Percentiles rank a stretch among this genome's conserved stretches.
Conservation (phyloP, 92 coral and sea anemone genomes). For the Phenganax stokvisi region DNA sequence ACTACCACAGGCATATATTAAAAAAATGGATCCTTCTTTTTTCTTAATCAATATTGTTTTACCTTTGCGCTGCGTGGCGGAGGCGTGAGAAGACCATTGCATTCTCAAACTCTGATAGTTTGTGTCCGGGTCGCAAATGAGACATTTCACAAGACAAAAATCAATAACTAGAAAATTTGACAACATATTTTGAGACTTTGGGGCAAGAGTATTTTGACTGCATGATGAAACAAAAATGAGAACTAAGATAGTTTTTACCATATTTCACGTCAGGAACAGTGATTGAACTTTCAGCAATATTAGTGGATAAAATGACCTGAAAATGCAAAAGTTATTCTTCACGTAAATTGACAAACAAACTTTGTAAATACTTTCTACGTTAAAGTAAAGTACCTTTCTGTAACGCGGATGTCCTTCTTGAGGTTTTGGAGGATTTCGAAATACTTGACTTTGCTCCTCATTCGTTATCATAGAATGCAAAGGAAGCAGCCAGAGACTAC, state of each 20-base stretch:
- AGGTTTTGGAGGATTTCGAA: constrained; percentile 49
- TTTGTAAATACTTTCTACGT: neutral
- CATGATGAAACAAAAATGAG: neutral
- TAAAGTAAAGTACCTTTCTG: constrained; percentile 53
- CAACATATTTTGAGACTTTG: too few species aligned
- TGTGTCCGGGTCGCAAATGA: constrained; percentile 85
- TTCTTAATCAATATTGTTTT: neutral
- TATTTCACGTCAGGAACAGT: constrained; percentile 95
- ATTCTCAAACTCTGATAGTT: constrained; percentile 75
- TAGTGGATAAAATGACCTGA: constrained; percentile 84
- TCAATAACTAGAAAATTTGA: constrained; percentile 62
- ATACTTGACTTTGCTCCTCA: constrained; percentile 73
- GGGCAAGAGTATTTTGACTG: too few species aligned
- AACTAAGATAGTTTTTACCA: constrained; percentile 45
- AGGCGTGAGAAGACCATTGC: constrained; percentile 89
- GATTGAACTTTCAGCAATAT: constrained; percentile 97
- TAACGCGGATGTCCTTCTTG: constrained; percentile 33
- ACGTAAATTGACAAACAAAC: neutral
- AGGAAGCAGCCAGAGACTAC: constrained; percentile 66
- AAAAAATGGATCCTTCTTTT: too few species aligned
- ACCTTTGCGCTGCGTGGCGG: constrained; percentile 86
- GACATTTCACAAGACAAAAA: constrained; percentile 82
- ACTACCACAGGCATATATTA: too few species aligned
- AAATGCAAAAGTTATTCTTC: neutral
- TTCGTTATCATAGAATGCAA: constrained; percentile 83